A percentile compares a stretch with the other conserved stretches of the same genome.
phyloP scores from a whole-genome alignment of 2,797 vertebrate genomes.

The Malurus leucopterus region DNA sequence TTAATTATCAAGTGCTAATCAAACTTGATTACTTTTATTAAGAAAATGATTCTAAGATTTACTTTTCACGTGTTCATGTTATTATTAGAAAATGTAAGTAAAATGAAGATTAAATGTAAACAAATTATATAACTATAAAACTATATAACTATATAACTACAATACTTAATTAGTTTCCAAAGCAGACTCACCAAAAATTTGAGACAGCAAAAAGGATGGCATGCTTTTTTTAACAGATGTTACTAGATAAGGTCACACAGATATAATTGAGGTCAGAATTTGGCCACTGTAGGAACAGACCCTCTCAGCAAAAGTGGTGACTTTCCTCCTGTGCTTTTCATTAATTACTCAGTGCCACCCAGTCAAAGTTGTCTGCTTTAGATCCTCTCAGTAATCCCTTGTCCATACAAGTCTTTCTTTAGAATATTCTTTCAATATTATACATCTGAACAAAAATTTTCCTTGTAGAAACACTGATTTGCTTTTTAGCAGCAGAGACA shows the following conservation, averaged over 20 bases:
- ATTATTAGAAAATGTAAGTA: slow-evolving; percentile 23
- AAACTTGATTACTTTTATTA: slow-evolving; percentile 48
- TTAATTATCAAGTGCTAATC: slow-evolving; percentile 42
- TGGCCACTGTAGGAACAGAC: slow-evolving; percentile 9
- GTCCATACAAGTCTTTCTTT: not conserved
- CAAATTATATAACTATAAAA: slow-evolving; percentile 3
- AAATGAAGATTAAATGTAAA: slow-evolving; percentile 57
- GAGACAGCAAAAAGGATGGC: not conserved
- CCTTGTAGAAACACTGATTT: not conserved
- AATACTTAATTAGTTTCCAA: slow-evolving; percentile 57
- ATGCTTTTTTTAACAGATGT: slow-evolving; percentile 39
- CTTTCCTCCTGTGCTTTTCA: slow-evolving; percentile 21
- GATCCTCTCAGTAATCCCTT: not conserved
- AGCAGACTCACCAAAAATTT: slow-evolving; percentile 1
- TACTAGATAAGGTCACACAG: slow-evolving; percentile 15
- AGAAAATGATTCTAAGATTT: slow-evolving; percentile 32
- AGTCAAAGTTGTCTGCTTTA: not conserved
- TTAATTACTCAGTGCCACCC: slow-evolving; percentile 34
- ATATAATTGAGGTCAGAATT: slow-evolving; percentile 47
- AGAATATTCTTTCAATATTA: not conserved
- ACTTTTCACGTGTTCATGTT: not conserved
- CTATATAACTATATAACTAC: not conserved
- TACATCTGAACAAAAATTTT: not conserved
- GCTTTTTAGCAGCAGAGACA: not conserved
- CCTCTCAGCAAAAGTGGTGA: slow-evolving; percentile 5